Conservation (phyloP, 2,888 invertebrate genomes). For the Drosophila tripunctata region DNA sequence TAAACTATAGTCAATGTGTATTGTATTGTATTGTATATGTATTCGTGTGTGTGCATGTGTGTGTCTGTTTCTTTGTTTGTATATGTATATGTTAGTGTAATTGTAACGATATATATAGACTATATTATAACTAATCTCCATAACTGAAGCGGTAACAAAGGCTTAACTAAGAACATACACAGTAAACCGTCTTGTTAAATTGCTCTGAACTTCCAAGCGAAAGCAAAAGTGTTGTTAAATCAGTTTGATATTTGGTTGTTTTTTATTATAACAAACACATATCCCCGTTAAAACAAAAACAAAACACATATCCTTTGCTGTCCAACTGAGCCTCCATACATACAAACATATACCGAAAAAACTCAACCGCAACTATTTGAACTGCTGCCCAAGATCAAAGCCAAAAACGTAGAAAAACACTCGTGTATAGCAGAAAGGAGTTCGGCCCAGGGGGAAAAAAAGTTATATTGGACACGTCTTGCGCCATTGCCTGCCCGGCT, state of each 20-base stretch:
- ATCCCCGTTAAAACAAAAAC: slow-evolving; percentile 29
- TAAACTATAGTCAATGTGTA: slow-evolving; percentile 66
- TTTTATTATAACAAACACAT: slow-evolving; percentile 29
- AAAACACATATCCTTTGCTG: slow-evolving; percentile 51
- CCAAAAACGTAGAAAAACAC: slow-evolving; percentile 31
- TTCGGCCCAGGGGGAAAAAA: slow-evolving; percentile 47
- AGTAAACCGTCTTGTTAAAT: slow-evolving; percentile 53
- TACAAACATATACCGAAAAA: slow-evolving; percentile 37
- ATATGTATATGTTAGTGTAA: slow-evolving; percentile 72
- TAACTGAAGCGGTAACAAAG: slow-evolving; percentile 37
- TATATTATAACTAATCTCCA: slow-evolving; percentile 3
- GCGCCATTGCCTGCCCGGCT: slow-evolving; percentile 64
- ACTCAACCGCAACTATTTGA: slow-evolving; percentile 74
- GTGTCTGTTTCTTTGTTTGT: slow-evolving; percentile 35
- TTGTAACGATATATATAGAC: slow-evolving; percentile 49
- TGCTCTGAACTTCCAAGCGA: slow-evolving; percentile 57
- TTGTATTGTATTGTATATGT: slow-evolving; percentile 30
- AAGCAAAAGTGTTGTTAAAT: slow-evolving; percentile 48
- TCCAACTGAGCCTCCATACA: slow-evolving; percentile 57
- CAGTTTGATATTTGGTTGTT: slow-evolving; percentile 10
- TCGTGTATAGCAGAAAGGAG: background rate
- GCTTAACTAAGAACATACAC: slow-evolving; percentile 12
- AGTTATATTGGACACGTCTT: slow-evolving; percentile 80
- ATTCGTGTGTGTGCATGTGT: slow-evolving; percentile 44
- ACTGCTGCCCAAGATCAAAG: slow-evolving; percentile 72